These are phyloP conservation scores for Antennarius striatus DNA, from an alignment of 2,113 vertebrate genomes.

Conservation along the genomic window DNA sequence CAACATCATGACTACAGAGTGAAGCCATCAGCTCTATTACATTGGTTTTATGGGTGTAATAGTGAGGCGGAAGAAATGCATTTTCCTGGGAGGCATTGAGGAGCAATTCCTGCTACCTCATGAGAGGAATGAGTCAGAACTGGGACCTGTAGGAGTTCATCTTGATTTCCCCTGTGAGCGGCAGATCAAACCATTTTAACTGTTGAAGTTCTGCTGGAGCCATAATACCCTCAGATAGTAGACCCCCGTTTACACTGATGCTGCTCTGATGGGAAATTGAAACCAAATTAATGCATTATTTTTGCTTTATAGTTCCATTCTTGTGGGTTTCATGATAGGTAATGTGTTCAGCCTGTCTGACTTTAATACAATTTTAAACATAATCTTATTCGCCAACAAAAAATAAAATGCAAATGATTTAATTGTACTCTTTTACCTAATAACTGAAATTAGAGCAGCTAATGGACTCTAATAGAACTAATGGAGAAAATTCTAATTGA, in stretches of 20 bases:
- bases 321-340: too few relatives aligned
- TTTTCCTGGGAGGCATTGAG: constrained; percentile 29
- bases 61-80: constrained; percentile 15
- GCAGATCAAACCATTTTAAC: constrained; percentile 39
- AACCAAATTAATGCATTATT: too few relatives aligned
- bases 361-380: too few relatives aligned
- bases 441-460: too few relatives aligned
- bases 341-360: too few relatives aligned
- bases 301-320: too few relatives aligned
- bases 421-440: too few relatives aligned
- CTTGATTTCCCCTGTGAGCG: constrained; percentile 71
- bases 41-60: constrained; percentile 13
- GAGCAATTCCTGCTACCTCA: constrained; percentile 39
- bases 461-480: too few relatives aligned
- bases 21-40: not conserved
- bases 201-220: constrained; percentile 34
- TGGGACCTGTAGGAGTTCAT: constrained; percentile 44
- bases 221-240: constrained; percentile 33
- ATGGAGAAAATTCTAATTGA: too few relatives aligned
- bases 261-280: not conserved
- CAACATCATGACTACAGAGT: constrained; percentile 5
- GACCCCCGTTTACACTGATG: constrained; percentile 12
- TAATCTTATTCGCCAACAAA: too few relatives aligned
- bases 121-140: constrained; percentile 53
- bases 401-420: too few relatives aligned